Conservation (phyloP, 2,888 invertebrate genomes). For the Drosophila differens region DNA sequence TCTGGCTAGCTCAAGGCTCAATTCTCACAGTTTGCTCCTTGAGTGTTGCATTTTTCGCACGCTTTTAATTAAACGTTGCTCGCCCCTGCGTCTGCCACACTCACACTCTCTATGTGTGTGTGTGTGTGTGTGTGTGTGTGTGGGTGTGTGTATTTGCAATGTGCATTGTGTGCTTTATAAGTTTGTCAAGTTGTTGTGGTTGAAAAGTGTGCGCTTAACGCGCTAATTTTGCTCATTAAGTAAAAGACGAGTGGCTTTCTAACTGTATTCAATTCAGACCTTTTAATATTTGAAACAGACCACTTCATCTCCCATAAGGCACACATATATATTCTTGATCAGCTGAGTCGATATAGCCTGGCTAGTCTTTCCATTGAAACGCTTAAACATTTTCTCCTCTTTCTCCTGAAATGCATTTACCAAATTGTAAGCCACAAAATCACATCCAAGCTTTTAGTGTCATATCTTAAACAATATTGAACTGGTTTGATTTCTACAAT, state of each 20-base stretch:
- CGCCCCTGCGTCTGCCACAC: conserved; percentile 46
- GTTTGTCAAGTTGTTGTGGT: conserved; percentile 16
- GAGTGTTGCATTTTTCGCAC: conserved; percentile 73
- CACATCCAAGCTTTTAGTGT: background rate
- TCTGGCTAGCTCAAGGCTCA: conserved; percentile 18
- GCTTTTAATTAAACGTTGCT: conserved; percentile 73
- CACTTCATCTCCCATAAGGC: background rate
- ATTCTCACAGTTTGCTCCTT: conserved; percentile 31
- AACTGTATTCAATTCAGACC: background rate
- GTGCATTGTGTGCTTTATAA: conserved; percentile 18
- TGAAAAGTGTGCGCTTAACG: conserved; percentile 17
- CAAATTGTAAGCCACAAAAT: background rate
- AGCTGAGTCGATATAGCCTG: background rate
- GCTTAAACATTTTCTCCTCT: background rate
- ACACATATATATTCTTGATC: background rate
- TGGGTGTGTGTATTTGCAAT: conserved; percentile 3
- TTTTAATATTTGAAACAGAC: background rate
- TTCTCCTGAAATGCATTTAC: background rate
- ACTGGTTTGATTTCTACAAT: background rate
- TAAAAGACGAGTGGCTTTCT: conserved; percentile 21
- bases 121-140: conserved; percentile 3
- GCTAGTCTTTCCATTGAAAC: background rate
- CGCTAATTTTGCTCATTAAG: background rate
- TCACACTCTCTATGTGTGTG: background rate
- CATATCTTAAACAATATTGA: background rate